phyloP scores from a whole-genome alignment of 2,113 vertebrate genomes.

The Glaucidium brasilianum region DNA sequence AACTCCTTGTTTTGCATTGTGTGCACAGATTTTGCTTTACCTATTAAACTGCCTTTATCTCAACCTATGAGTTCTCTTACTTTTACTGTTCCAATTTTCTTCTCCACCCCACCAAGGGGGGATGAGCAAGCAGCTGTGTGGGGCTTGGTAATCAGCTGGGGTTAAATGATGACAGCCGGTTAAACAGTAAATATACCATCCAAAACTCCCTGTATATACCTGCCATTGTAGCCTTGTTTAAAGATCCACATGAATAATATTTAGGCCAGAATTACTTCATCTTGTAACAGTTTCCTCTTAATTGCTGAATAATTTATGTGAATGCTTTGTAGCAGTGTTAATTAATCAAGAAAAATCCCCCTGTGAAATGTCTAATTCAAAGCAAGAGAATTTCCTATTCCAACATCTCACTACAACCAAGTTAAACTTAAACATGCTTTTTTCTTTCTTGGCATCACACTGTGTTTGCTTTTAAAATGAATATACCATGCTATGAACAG shows the following conservation, averaged over 20 bases:
- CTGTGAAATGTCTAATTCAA: slow-evolving; percentile 18
- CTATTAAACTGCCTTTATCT: too few species aligned
- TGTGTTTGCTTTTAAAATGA: neutral
- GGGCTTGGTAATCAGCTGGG: too few species aligned
- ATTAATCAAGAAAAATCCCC: slow-evolving; percentile 40
- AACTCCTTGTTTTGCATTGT: too few species aligned
- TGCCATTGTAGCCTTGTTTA: neutral
- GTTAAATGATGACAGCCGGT: neutral
- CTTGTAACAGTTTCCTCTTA: slow-evolving; percentile 39
- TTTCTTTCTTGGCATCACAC: neutral
- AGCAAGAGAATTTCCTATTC: slow-evolving; percentile 9
- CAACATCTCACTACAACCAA: neutral
- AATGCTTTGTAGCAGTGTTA: slow-evolving; percentile 40
- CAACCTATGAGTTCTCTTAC: too few species aligned
- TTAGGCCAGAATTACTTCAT: neutral
- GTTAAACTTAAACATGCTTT: neutral
- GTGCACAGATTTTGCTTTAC: too few species aligned
- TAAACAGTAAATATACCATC: neutral
- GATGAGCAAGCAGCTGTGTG: too few species aligned
- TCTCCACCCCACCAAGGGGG: too few species aligned
- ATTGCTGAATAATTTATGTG: slow-evolving; percentile 62
- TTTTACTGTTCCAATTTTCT: too few species aligned
- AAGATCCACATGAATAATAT: slow-evolving; percentile 1
- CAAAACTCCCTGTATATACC: neutral
- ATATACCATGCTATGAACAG: neutral